phyloP scores from a whole-genome alignment of 2,888 invertebrate genomes.

The Athrips mouffetella region DNA sequence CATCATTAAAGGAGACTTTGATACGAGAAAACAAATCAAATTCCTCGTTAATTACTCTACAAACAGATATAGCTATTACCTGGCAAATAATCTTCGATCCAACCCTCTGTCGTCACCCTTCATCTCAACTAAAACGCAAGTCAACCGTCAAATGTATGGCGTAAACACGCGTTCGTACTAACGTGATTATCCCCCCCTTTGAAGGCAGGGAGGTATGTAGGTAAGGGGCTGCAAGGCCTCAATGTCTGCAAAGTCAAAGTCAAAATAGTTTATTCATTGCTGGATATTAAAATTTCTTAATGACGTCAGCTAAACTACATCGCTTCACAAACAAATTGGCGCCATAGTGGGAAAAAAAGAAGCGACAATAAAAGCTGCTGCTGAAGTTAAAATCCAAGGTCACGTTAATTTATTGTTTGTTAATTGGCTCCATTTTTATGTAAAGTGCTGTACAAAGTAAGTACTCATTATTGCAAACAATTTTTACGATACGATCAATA shows the following conservation, averaged over 20 bases:
- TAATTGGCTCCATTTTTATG: no score
- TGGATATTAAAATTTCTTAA: not conserved
- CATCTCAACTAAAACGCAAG: slow-evolving; percentile 33
- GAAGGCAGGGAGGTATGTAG: not conserved
- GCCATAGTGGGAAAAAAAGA: no score
- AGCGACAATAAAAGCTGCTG: no score
- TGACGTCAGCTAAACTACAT: no score
- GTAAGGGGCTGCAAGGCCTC: not conserved
- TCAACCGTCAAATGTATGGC: slow-evolving; percentile 35
- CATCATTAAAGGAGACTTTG: not conserved
- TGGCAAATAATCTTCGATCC: not conserved
- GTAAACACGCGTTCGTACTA: slow-evolving; percentile 38
- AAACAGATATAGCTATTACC: not conserved
- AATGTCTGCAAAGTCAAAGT: not conserved
- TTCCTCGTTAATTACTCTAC: not conserved
- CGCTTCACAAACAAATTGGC: no score
- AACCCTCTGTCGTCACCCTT: not conserved
- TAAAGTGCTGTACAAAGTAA: no score
- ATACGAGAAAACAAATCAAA: not conserved
- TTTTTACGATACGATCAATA: no score
- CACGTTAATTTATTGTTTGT: no score
- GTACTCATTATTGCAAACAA: no score
- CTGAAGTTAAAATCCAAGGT: no score
- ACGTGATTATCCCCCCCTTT: slow-evolving; percentile 33
- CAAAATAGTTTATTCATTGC: not conserved